A percentile compares a stretch with the other conserved stretches of the same genome.
Evolutionary conservation across 2,113 vertebrate species (phyloP).

Genomic region (Ondatra zibethicus): DNA sequence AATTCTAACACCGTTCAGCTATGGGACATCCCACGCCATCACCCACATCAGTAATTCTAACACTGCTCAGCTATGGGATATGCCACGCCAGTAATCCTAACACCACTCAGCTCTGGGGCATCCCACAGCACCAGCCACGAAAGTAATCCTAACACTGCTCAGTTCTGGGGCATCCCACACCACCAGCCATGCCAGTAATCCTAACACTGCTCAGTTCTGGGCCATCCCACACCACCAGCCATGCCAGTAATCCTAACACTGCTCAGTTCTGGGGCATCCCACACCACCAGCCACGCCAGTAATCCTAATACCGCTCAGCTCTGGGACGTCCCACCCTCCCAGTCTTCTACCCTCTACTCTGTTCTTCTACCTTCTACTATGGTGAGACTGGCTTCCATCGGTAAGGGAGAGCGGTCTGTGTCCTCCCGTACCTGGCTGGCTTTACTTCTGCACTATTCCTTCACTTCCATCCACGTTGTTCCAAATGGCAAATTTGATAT

Average conservation of each 20-base stretch:
- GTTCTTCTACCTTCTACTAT: background rate
- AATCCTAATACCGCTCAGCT: background rate
- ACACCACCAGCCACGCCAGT: background rate
- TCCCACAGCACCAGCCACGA: background rate
- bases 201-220: rapidly evolving
- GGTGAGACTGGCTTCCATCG: background rate
- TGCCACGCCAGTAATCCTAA: background rate
- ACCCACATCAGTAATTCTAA: background rate
- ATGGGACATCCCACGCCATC: background rate
- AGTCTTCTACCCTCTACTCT: too few species aligned
- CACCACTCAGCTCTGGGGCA: rapidly evolving
- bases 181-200: background rate
- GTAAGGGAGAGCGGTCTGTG: background rate
- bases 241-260: background rate
- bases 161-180: too few species aligned
- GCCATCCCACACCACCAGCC: background rate
- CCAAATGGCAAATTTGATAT: background rate
- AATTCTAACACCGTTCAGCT: background rate
- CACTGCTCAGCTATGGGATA: too few species aligned
- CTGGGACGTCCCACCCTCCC: rapidly evolving
- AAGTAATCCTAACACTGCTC: background rate
- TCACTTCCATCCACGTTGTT: background rate
- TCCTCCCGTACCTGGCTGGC: background rate
- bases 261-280: too few species aligned
- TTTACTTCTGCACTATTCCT: background rate